Percentiles rank a stretch among this genome's conserved stretches.
phyloP scores from a whole-genome alignment of 2,888 invertebrate species.

The Coleophora flavipennella region DNA sequence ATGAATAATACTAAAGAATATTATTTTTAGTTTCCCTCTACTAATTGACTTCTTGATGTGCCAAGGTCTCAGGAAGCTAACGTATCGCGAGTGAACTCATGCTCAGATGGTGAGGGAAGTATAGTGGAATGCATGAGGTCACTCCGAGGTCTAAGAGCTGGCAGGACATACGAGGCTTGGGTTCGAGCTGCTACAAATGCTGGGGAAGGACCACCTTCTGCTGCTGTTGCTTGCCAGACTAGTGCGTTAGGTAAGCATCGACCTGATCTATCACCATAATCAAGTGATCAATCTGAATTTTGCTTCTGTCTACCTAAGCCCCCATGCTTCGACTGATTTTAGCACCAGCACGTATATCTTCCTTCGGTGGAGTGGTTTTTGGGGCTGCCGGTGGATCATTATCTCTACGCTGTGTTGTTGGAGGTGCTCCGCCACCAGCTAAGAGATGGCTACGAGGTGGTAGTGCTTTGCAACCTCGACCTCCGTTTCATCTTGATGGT shows the following conservation, averaged over 20 bases:
- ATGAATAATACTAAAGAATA: no score
- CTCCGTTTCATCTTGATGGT: constrained; percentile 77
- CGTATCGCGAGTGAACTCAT: constrained; percentile 47
- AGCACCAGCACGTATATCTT: constrained; percentile 90
- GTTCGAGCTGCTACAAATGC: constrained; percentile 85
- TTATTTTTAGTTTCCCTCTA: no score
- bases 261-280: no score
- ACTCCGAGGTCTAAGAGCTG: constrained; percentile 77
- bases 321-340: no score
- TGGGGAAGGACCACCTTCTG: constrained; percentile 76
- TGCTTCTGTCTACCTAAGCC: no score
- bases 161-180: constrained; percentile 88
- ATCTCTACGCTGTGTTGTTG: constrained; percentile 80
- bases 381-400: constrained; percentile 79
- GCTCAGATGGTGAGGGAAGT: constrained; percentile 47
- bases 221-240: constrained; percentile 59
- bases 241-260: constrained; percentile 50
- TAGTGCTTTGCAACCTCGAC: constrained; percentile 75
- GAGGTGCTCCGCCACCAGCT: constrained; percentile 83
- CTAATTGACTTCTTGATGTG: no score
- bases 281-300: no score
- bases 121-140: constrained; percentile 69
- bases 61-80: constrained; percentile 57
- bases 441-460: constrained; percentile 82
- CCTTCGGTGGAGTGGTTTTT: constrained; percentile 82